phyloP scores from a whole-genome alignment of 2,797 vertebrate species.

The Acrocephalus scirpaceus region DNA sequence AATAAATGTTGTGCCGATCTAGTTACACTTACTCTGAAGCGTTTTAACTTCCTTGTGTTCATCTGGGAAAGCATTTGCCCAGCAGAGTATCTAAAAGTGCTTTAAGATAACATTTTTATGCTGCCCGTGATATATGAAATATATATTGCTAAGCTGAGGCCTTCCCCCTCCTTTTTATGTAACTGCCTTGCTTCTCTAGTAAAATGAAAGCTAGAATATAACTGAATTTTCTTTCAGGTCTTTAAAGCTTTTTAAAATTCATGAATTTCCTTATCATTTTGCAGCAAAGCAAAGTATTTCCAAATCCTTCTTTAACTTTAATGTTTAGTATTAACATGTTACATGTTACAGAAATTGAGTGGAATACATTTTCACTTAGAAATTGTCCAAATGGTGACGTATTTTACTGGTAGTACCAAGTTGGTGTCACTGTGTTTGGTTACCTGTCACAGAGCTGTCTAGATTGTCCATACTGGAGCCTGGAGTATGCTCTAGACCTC shows the following conservation, averaged over 20 bases:
- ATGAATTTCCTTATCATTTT: constrained; percentile 82
- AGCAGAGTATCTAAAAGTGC: constrained; percentile 43
- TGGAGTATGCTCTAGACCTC: constrained; percentile 93
- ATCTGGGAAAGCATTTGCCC: constrained; percentile 48
- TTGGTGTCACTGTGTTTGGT: constrained; percentile 21
- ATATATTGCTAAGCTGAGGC: constrained; percentile 55
- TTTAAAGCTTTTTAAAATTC: constrained; percentile 82
- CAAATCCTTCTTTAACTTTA: constrained; percentile 77
- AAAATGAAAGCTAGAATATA: constrained; percentile 72
- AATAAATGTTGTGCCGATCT: constrained; percentile 13
- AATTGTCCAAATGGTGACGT: constrained; percentile 24
- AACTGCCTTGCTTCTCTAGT: constrained; percentile 52
- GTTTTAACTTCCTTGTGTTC: constrained; percentile 4
- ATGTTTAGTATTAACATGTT: constrained; percentile 74
- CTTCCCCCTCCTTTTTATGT: constrained; percentile 6
- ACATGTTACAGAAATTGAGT: constrained; percentile 68
- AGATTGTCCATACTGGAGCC: constrained; percentile 98
- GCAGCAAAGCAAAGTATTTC: constrained; percentile 74
- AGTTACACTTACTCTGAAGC: constrained; percentile 33
- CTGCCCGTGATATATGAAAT: constrained; percentile 62
- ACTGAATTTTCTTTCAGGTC: constrained; percentile 79
- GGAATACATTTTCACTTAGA: constrained; percentile 68
- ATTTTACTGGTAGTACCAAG: constrained; percentile 53
- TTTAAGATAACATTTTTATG: constrained; percentile 60
- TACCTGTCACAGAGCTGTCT: constrained; percentile 98